Evolutionary conservation across 2,888 invertebrate species (phyloP), one percentile per base, ranked within the genome.

Genomic region (Chymomyza procnemis): DNA sequence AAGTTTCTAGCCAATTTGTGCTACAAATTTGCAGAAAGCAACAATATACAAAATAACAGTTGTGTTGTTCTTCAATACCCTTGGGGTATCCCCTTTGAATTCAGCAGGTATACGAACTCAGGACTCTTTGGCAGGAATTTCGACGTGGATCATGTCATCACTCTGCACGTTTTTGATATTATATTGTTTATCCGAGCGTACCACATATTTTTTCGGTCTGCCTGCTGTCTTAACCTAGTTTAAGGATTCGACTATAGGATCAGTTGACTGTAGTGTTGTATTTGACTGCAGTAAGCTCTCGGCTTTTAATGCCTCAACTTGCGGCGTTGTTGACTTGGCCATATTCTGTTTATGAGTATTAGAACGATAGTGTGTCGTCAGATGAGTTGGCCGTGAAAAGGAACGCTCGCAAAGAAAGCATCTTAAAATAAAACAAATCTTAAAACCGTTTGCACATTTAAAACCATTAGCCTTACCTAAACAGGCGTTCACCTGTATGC

Each of bases 331-430:
- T 1, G 72, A 67, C 48, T 73, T 87, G 30, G 87, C 87, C 16
- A 81, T 70, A 48, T 85, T 89, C 59, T 89, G 90, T 50, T 89
- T 89, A 71, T 90, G 90, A 5, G 89, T 88, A 61, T 89, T 84
- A 1, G 90, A 90, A 12, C 88, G 80, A 61, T 78, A 82, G 70
- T 90, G 90, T 22, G 90, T 90, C 48, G 89, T 87, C 9, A 90
- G 65, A 47, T 90, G 90, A 66, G 89, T 90, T 58, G 80, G 85
- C 3, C 90, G 86, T 6, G 89, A 88, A 67, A 90, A 90, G 0
- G 90, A 89, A n/a, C 90, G 89, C 63, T 88, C 86, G 59, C 90
- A 90, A 46, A 88, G 69, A 48, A 82, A 79, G 69, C 90, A 90
- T 61, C 90, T 90, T 60, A 8, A 18, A 16, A 18, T 3, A 47